Percentiles rank a stretch among this genome's conserved stretches.
These are phyloP conservation scores for Clarias batrachus DNA, from an alignment of 2,113 vertebrate genomes.

Conservation along the genomic window DNA sequence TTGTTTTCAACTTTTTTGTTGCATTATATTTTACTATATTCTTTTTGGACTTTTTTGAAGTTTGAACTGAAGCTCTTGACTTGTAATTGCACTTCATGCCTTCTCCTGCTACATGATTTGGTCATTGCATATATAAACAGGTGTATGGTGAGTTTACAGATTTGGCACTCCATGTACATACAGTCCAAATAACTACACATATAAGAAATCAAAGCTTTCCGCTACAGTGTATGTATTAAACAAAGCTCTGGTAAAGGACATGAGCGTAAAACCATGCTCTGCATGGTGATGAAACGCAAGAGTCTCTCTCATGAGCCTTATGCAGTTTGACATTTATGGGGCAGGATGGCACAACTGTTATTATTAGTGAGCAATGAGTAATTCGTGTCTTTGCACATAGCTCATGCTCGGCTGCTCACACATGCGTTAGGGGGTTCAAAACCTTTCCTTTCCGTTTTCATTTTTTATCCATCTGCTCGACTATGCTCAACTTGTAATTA, in stretches of 20 bases:
- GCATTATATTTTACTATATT: too few species aligned
- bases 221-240: not conserved
- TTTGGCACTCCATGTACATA: not conserved
- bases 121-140: not conserved
- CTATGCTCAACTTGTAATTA: too few species aligned
- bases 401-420: not conserved
- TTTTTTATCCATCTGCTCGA: not conserved
- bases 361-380: constrained; percentile 43
- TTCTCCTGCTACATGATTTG: not conserved
- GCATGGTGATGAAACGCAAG: not conserved
- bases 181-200: not conserved
- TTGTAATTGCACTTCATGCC: not conserved
- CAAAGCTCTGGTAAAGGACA: not conserved
- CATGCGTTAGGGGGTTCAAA: not conserved
- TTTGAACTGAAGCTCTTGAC: not conserved
- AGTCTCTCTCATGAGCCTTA: constrained; percentile 14
- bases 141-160: not conserved
- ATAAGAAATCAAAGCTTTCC: not conserved
- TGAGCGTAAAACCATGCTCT: not conserved
- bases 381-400: constrained; percentile 16
- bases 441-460: not conserved
- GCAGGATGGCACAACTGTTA: constrained; percentile 26
- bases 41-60: not conserved
- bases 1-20: too few species aligned
- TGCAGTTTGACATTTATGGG: constrained; percentile 36